These are phyloP conservation scores for Latheticus oryzae DNA, from an alignment of 2,888 invertebrate species.

Conservation along the genomic window DNA sequence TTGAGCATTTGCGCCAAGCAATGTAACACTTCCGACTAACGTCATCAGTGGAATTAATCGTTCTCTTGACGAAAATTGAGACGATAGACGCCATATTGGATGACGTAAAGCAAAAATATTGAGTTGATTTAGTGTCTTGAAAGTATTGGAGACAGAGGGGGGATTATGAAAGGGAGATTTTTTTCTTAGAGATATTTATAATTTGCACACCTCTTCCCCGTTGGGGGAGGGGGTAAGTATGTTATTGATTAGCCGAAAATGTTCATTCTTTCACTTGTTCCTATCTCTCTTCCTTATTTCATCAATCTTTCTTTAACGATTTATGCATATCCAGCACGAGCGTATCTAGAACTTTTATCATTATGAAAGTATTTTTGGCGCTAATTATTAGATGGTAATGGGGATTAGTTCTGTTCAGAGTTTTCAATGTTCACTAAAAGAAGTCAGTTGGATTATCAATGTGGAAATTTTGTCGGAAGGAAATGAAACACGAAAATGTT, in stretches of 20 bases:
- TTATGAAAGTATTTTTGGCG: slow-evolving; percentile 48
- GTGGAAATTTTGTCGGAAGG: slow-evolving; percentile 3
- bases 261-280: slow-evolving; percentile 26
- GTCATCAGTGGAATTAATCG: slow-evolving; percentile 25
- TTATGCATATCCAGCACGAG: slow-evolving; percentile 49
- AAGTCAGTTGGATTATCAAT: too few relatives aligned
- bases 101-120: slow-evolving; percentile 13
- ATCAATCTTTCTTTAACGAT: slow-evolving; percentile 54
- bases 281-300: slow-evolving; percentile 44
- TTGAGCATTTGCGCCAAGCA: slow-evolving; percentile 6
- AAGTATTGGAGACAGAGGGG: too few relatives aligned
- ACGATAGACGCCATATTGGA: slow-evolving; percentile 11
- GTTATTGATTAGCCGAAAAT: slow-evolving; percentile 40
- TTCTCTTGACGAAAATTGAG: slow-evolving; percentile 12
- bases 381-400: slow-evolving; percentile 39
- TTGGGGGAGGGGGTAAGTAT: slow-evolving; percentile 1
- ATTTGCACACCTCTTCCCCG: slow-evolving; percentile 27
- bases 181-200: slow-evolving; percentile 16
- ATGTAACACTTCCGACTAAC: slow-evolving; percentile 19
- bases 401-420: slow-evolving; percentile 29
- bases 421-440: too few relatives aligned
- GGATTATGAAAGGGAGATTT: neutral
- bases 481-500: too few relatives aligned
- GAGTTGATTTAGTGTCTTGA: too few relatives aligned
- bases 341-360: slow-evolving; percentile 54